Conservation (phyloP, 2,888 invertebrate species). For the Dynastes tityus region DNA sequence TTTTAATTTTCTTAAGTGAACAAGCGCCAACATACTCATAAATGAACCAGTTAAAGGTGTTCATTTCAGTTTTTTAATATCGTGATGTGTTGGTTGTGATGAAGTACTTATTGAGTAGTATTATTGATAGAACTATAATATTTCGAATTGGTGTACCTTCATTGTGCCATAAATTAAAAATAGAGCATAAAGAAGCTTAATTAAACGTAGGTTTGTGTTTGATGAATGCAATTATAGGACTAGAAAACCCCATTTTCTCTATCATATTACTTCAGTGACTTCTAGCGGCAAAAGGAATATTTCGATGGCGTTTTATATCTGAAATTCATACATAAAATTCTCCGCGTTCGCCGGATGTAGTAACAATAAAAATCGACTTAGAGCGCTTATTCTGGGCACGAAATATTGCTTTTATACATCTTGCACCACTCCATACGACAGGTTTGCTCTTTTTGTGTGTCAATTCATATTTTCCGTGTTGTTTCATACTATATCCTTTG, state of each 20-base stretch:
- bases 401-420: conserved; percentile 60
- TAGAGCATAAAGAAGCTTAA: neutral
- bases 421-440: conserved; percentile 54
- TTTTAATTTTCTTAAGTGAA: conserved; percentile 19
- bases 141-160: too few species aligned
- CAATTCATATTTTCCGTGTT: conserved; percentile 59
- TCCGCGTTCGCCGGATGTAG: conserved; percentile 54
- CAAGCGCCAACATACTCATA: neutral
- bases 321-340: conserved; percentile 55
- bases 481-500: conserved; percentile 54
- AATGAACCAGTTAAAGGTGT: neutral
- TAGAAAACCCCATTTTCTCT: too few species aligned
- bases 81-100: neutral
- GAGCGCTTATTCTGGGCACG: conserved; percentile 58
- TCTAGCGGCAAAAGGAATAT: conserved; percentile 7
- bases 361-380: conserved; percentile 60
- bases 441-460: conserved; percentile 56
- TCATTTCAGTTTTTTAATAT: neutral
- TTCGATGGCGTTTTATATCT: conserved; percentile 50
- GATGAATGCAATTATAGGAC: neutral
- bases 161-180: neutral
- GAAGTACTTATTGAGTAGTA: neutral
- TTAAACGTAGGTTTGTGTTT: neutral
- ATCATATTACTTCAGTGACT: too few species aligned
- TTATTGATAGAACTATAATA: too few species aligned